A percentile compares a stretch with the other conserved stretches of the same genome.
Conservation (phyloP, 1,140 invertebrate species). For the Drosophila teissieri region DNA sequence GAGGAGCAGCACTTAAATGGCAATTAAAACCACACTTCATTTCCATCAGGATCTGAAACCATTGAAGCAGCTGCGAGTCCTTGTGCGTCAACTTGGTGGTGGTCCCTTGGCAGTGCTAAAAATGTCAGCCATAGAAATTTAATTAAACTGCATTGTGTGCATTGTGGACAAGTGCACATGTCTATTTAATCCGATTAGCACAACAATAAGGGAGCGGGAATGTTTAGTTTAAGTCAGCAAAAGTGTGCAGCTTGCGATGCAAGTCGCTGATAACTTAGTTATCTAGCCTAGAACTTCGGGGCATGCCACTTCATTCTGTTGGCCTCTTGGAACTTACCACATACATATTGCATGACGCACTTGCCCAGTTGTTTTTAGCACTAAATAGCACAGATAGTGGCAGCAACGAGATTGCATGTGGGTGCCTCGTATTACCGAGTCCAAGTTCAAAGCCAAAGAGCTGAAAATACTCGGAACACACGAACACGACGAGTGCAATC, state of each 20-base stretch:
- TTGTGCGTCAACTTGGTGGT: not conserved
- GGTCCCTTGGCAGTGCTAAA: not conserved
- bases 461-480: slow-evolving; percentile 1
- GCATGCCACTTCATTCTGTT: slow-evolving; percentile 6
- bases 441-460: slow-evolving; percentile 1
- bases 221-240: not conserved
- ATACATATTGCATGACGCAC: slow-evolving; percentile 18
- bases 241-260: not conserved
- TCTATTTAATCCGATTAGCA: slow-evolving; percentile 24
- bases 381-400: slow-evolving; percentile 7
- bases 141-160: slow-evolving; percentile 30
- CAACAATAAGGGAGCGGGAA: not conserved
- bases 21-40: slow-evolving; percentile 11
- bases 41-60: not conserved
- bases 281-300: not conserved
- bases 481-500: slow-evolving; percentile 20
- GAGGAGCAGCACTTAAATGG: not conserved
- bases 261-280: slow-evolving; percentile 3
- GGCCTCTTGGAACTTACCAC: no score
- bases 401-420: not conserved
- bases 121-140: slow-evolving; percentile 22
- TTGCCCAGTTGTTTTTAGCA: not conserved
- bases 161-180: slow-evolving; percentile 20
- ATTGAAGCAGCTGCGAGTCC: slow-evolving; percentile 2
- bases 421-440: not conserved